Base-by-base conservation (phyloP, 2,888 invertebrate species). In the Blomia tropicalis region DNA sequence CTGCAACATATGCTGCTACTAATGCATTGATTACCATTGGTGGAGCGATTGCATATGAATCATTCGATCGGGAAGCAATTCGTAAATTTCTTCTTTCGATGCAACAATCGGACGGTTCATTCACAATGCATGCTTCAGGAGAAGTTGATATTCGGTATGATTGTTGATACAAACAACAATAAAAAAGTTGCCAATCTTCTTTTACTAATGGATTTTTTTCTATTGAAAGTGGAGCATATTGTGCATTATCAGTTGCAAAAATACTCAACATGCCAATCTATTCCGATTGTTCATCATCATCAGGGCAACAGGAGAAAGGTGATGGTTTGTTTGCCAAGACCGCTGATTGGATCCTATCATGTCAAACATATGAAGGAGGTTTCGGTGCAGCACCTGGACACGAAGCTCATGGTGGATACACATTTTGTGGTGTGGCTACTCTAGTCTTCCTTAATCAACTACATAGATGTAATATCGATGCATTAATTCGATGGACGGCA, bases 381-480 rank as follows among this genome's bases (percentile, higher is more conserved):
- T 98, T 98, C 78, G 87, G 86, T 43, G 95, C 93, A 0, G 84
- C 80, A 68, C 90, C 90, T 1, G 90, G 88, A 7, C 82, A 90
- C 80, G 98, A 99, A 75, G 96, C 98, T 4, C 98, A 98, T 77
- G 98, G 98, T 1, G 98, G 98, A n/a, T 98, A 98, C 75, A 85
- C 95, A 1, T 98, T 90, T 75, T 99, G 98, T 79, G 96, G 89
- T 0, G 80, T 95, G 66, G 92, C 96, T 60, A 81, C 89, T 1
- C 77, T 99, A 51, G 82, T 86, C 2, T 76, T 99, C 64, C 77
- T 99, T 19, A 82, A 83, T 67, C 82, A 82, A 71, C 80, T 83
- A 43, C 77, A 83, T 68, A 75, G 84, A 30, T 85, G 86, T 75
- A 83, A 90, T 75, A 74, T 84, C 61, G 80, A 83, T 71, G 79